Evolutionary conservation across 1,140 invertebrate species (phyloP).

Genomic region (Diorhabda elongata): DNA sequence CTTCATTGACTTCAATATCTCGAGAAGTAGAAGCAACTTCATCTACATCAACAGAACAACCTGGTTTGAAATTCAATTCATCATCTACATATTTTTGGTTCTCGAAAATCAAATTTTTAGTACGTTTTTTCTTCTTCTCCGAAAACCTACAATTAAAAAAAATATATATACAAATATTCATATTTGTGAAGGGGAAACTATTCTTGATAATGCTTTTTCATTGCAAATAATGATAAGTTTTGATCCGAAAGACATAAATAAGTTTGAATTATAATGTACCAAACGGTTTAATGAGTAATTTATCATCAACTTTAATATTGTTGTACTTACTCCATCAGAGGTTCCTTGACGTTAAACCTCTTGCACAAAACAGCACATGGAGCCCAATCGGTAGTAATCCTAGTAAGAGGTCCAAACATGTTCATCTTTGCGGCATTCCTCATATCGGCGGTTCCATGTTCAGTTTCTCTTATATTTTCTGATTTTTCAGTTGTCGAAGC

Average conservation of each 20-base stretch:
- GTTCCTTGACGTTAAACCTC: constrained; percentile 92
- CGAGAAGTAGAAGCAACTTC: neutral
- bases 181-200: no score
- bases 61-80: constrained; percentile 30
- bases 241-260: no score
- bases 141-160: constrained; percentile 34
- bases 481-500: constrained; percentile 49
- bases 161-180: constrained; percentile 2
- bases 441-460: constrained; percentile 51
- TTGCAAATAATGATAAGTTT: no score
- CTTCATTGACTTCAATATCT: constrained; percentile 14
- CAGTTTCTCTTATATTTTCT: constrained; percentile 45
- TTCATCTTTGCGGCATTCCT: constrained; percentile 71
- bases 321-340: constrained; percentile 55
- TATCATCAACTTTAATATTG: no score
- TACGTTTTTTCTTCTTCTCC: constrained; percentile 33
- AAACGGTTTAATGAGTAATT: no score
- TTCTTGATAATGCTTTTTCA: no score
- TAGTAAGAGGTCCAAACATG: constrained; percentile 78
- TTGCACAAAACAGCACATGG: constrained; percentile 84
- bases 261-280: no score
- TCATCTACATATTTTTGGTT: constrained; percentile 39
- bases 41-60: constrained; percentile 19
- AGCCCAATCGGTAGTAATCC: constrained; percentile 69
- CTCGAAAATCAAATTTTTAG: constrained; percentile 44